These are phyloP conservation scores for Phaenicophaeus curvirostris DNA, from an alignment of 2,797 vertebrate species.

Conservation along the genomic window DNA sequence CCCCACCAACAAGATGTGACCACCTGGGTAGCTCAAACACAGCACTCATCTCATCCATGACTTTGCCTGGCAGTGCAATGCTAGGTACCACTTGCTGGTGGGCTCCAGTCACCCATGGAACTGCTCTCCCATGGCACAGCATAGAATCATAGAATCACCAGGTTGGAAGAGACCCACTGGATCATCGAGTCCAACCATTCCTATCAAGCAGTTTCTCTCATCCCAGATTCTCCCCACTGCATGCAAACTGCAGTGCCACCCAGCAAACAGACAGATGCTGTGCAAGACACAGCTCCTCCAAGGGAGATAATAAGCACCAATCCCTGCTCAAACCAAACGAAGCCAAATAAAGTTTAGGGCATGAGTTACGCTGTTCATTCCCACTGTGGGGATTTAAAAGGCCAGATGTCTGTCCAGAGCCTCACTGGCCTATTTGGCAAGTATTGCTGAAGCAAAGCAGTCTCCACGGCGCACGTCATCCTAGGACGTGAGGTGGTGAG, in stretches of 20 bases:
- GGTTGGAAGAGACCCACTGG: too few relatives aligned
- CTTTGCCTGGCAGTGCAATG: rapidly evolving
- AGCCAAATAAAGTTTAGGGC: neutral
- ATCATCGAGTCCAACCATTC: too few relatives aligned
- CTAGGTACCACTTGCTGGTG: neutral
- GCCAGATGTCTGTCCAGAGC: neutral
- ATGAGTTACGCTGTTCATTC: neutral
- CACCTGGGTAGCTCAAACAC: neutral
- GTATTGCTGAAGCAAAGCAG: neutral
- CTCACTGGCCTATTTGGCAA: neutral
- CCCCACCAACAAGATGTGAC: neutral
- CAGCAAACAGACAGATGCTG: neutral
- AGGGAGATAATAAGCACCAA: neutral
- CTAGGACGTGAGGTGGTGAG: neutral
- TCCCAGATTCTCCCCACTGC: neutral
- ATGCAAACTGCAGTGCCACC: neutral
- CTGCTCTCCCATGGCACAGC: rapidly evolving
- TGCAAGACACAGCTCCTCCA: neutral
- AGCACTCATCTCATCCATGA: rapidly evolving
- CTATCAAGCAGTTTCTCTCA: neutral
- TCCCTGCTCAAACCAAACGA: neutral
- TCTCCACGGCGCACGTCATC: rapidly evolving
- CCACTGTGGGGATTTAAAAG: neutral
- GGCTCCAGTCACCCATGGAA: neutral
- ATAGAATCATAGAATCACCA: too few relatives aligned